Evolutionary conservation across 2,888 invertebrate species (phyloP).

Genomic region (Himalopsyche japonica): DNA sequence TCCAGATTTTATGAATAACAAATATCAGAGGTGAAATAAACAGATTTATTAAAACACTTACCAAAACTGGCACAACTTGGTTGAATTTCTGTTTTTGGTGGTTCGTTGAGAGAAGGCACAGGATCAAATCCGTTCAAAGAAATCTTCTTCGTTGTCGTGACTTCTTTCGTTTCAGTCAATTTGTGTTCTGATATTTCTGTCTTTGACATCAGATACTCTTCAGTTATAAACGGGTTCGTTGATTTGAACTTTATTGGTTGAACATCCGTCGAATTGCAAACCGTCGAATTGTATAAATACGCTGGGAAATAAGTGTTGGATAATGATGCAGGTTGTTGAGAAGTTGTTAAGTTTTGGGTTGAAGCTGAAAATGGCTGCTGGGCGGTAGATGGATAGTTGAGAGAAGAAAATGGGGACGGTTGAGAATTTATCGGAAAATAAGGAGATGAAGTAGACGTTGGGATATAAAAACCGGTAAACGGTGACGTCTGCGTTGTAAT

Average conservation of each 20-base stretch:
- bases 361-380: background rate
- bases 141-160: conserved; percentile 57
- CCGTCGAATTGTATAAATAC: conserved; percentile 26
- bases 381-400: background rate
- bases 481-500: conserved; percentile 2
- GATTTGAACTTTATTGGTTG: conserved; percentile 26
- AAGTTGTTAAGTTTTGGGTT: background rate
- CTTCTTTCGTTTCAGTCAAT: conserved; percentile 55
- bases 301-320: conserved; percentile 17
- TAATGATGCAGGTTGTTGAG: conserved; percentile 1
- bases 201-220: conserved; percentile 50
- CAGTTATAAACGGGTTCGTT: conserved; percentile 35
- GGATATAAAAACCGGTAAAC: background rate
- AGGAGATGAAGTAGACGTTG: conserved; percentile 6
- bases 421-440: conserved; percentile 6
- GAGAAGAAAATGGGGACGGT: conserved; percentile 13
- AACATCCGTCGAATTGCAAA: background rate
- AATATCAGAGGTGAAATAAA: too few relatives aligned
- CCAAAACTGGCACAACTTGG: background rate
- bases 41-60: background rate
- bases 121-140: conserved; percentile 49
- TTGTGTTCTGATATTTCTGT: conserved; percentile 54
- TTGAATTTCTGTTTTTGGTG: background rate
- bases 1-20: too few relatives aligned
- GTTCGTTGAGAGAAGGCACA: background rate